Conservation (phyloP, 2,113 vertebrate genomes). For the Ochotona princeps region DNA sequence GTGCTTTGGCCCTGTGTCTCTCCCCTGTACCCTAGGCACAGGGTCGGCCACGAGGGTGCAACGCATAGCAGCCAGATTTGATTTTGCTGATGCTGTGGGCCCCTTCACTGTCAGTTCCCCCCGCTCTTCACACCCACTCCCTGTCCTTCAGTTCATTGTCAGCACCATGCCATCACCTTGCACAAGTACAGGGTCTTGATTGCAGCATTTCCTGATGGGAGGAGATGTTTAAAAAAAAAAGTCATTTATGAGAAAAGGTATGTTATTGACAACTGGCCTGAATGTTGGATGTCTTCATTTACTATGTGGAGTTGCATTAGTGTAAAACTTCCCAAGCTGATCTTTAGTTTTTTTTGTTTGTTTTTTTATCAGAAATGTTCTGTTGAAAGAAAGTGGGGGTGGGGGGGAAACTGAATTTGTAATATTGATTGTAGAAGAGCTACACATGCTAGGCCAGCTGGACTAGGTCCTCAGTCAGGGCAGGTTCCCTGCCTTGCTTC, state of each 20-base stretch:
- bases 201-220: conserved; percentile 86
- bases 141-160: conserved; percentile 83
- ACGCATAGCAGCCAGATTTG: conserved; percentile 57
- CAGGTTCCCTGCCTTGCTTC: too few relatives aligned
- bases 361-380: conserved; percentile 86
- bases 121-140: conserved; percentile 62
- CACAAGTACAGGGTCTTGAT: conserved; percentile 95
- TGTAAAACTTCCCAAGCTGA: conserved; percentile 69
- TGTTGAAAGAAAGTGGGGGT: conserved; percentile 39
- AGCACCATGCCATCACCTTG: conserved; percentile 82
- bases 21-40: background rate
- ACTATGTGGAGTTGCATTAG: conserved; percentile 77
- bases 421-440: conserved; percentile 56
- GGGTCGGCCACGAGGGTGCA: conserved; percentile 70
- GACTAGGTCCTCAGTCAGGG: background rate
- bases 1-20: conserved; percentile 1
- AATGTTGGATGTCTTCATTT: conserved; percentile 67
- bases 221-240: conserved; percentile 81
- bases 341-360: conserved; percentile 83
- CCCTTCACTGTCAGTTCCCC: conserved; percentile 80
- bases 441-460: conserved; percentile 39
- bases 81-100: conserved; percentile 80
- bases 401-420: background rate
- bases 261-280: conserved; percentile 82
- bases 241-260: conserved; percentile 78